Evolutionary conservation across 1,140 invertebrate genomes (phyloP).

Genomic region (Drosophila arizonae): DNA sequence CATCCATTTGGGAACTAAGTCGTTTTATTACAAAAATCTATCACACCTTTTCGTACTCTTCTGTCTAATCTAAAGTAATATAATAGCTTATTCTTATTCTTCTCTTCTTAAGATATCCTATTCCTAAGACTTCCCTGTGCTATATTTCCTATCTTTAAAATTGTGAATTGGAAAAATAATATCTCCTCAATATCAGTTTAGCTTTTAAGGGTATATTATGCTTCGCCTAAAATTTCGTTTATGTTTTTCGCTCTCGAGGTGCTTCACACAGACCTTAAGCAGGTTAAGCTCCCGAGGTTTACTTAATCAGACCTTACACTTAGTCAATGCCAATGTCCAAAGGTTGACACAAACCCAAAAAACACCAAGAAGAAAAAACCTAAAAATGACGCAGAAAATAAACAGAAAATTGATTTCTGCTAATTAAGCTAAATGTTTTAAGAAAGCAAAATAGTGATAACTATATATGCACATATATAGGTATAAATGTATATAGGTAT

Average conservation of each 20-base stretch:
- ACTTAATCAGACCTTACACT: slow-evolving; percentile 21
- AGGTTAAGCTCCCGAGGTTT: slow-evolving; percentile 2
- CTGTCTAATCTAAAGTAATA: too few relatives aligned
- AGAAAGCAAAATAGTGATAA: slow-evolving; percentile 7
- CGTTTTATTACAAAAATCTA: too few relatives aligned
- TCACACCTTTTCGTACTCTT: not conserved
- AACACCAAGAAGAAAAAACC: not conserved
- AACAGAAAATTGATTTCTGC: slow-evolving; percentile 17
- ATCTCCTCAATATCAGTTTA: not conserved
- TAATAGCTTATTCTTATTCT: too few relatives aligned
- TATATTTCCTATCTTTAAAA: too few relatives aligned
- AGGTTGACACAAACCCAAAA: slow-evolving; percentile 18
- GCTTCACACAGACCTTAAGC: not conserved
- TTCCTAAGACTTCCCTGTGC: too few relatives aligned
- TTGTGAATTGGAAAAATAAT: too few relatives aligned
- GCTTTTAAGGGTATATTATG: too few relatives aligned
- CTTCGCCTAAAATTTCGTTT: too few relatives aligned
- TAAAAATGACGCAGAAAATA: slow-evolving; percentile 45
- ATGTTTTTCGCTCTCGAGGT: not conserved
- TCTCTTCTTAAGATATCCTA: too few relatives aligned
- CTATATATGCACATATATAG: not conserved
- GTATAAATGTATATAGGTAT: not conserved
- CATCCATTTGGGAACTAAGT: too few relatives aligned
- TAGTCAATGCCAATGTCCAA: slow-evolving; percentile 34
- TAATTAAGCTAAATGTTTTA: slow-evolving; percentile 21